Evolutionary conservation across 2,797 vertebrate species (phyloP).

Genomic region (Lagothrix lagotricha): DNA sequence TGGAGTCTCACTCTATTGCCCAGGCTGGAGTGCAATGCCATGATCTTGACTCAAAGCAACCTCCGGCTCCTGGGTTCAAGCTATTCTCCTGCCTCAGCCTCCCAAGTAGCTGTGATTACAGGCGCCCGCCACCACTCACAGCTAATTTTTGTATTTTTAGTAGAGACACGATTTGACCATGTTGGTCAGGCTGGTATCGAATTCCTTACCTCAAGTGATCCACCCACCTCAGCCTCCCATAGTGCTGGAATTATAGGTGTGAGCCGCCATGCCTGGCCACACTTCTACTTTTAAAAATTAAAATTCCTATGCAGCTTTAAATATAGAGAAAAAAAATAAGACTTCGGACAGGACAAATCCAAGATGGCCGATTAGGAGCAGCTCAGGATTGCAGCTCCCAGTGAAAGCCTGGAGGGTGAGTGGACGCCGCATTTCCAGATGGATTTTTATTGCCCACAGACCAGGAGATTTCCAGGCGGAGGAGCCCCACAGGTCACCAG

Average conservation of each 20-base stretch:
- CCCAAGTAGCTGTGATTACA: neutral
- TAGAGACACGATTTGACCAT: neutral
- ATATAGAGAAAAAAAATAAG: neutral
- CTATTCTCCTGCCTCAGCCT: neutral
- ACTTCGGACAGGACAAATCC: neutral
- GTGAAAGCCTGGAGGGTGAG: no score
- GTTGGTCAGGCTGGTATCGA: neutral
- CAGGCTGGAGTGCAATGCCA: neutral
- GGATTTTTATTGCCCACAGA: no score
- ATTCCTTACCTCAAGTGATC: neutral
- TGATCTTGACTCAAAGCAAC: neutral
- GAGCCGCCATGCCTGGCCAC: neutral
- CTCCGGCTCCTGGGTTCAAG: neutral
- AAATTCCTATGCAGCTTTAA: conserved; percentile 10
- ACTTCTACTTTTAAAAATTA: neutral
- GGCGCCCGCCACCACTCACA: neutral
- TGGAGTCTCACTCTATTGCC: neutral
- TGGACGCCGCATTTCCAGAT: no score
- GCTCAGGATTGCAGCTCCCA: no score
- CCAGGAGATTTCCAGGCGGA: no score
- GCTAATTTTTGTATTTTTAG: neutral
- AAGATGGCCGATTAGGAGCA: no score
- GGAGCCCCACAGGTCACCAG: no score
- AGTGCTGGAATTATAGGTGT: neutral
- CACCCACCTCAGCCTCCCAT: neutral